Evolutionary conservation across 2,113 vertebrate species (phyloP).

Genomic region (Psammodynastes pulverulentus): DNA sequence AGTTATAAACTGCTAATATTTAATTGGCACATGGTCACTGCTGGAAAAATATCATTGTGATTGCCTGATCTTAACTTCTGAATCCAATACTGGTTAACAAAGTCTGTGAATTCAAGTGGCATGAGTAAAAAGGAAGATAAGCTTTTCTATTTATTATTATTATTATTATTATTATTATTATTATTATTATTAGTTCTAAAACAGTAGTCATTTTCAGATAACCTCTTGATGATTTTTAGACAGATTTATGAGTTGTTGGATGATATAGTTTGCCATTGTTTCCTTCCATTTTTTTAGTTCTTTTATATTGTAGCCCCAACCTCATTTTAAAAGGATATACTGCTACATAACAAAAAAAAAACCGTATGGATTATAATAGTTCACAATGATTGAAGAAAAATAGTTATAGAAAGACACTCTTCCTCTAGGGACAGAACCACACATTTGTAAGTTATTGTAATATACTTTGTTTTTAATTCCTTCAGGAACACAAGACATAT

Average conservation of each 20-base stretch:
- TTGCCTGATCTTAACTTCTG: rapidly evolving
- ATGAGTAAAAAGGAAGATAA: not conserved
- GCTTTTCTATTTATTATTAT: not conserved
- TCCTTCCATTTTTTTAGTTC: not conserved
- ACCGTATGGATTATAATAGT: not conserved
- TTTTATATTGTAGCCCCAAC: not conserved
- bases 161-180: too few relatives aligned
- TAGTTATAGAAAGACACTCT: not conserved
- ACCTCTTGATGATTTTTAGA: not conserved
- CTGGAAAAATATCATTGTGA: not conserved
- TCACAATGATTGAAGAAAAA: not conserved
- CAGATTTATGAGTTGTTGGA: not conserved
- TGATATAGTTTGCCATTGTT: not conserved
- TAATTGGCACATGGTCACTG: not conserved
- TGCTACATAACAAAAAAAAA: not conserved
- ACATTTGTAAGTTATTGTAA: not conserved
- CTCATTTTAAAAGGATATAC: not conserved
- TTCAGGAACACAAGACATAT: not conserved
- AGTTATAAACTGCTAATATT: not conserved
- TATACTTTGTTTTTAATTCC: not conserved
- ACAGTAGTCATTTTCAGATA: not conserved
- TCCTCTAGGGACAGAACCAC: not conserved
- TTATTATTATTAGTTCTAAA: too few relatives aligned
- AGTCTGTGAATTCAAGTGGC: not conserved
- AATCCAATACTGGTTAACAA: not conserved